Evolutionary conservation across 2,888 invertebrate genomes (phyloP).

Genomic region (Acanthosepion pharaonis): DNA sequence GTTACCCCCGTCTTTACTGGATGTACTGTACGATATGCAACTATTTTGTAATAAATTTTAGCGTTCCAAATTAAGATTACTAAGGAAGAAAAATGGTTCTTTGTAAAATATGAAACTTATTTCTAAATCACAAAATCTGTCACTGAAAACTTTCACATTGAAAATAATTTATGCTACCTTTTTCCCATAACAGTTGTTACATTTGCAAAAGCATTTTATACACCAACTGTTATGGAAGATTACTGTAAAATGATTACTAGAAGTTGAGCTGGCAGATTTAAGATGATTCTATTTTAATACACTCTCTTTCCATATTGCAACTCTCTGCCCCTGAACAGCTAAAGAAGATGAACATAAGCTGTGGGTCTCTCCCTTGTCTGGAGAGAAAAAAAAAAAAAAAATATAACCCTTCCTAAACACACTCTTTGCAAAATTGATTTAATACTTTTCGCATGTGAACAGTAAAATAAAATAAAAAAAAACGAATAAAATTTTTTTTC

Average conservation of each 20-base stretch:
- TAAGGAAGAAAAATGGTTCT: background rate
- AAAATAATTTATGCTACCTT: background rate
- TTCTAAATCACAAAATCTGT: too few species aligned
- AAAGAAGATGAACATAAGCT: background rate
- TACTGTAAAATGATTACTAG: background rate
- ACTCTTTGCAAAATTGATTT: background rate
- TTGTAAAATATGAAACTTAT: background rate
- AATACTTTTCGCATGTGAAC: background rate
- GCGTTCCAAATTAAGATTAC: background rate
- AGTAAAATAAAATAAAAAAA: background rate
- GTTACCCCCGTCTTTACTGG: background rate
- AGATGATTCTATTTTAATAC: background rate
- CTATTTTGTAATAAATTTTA: background rate
- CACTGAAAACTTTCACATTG: background rate
- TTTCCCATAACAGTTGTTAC: background rate
- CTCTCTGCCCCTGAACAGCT: background rate
- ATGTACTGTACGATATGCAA: background rate
- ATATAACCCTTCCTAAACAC: background rate
- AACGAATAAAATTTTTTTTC: background rate
- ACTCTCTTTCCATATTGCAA: background rate
- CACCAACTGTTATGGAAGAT: background rate
- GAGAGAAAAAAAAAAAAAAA: background rate
- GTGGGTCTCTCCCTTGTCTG: background rate
- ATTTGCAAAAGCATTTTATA: background rate
- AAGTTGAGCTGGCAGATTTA: background rate